phyloP scores from a whole-genome alignment of 2,888 invertebrate genomes.

The Cataglyphis rosenhaueri region DNA sequence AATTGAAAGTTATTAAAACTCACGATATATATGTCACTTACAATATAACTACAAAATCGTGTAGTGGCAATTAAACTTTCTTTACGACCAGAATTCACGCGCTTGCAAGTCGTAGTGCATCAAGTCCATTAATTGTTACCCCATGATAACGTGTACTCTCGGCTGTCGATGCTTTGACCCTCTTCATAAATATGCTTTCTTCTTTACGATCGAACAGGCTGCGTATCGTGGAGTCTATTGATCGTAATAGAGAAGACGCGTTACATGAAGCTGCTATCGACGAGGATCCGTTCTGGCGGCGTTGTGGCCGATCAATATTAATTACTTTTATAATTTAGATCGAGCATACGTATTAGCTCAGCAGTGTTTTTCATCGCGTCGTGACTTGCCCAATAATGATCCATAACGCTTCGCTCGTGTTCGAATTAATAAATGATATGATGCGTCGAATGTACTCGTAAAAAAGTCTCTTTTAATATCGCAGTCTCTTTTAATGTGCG shows the following conservation, averaged over 20 bases:
- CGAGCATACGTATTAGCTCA: constrained; percentile 60
- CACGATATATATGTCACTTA: neutral
- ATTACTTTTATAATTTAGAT: constrained; percentile 78
- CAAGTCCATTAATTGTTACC: constrained; percentile 42
- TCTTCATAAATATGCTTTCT: constrained; percentile 65
- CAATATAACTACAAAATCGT: neutral
- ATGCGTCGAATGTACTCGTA: neutral
- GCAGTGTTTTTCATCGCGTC: constrained; percentile 57
- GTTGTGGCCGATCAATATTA: constrained; percentile 73
- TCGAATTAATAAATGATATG: constrained; percentile 62
- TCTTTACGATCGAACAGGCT: constrained; percentile 54
- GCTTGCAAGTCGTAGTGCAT: constrained; percentile 12
- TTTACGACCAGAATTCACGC: constrained; percentile 25
- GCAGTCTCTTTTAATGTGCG: neutral
- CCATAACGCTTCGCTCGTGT: constrained; percentile 36
- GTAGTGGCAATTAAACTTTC: constrained; percentile 21
- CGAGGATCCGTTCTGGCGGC: constrained; percentile 46
- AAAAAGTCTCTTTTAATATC: constrained; percentile 2
- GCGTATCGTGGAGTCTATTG: constrained; percentile 59
- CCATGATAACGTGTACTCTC: constrained; percentile 15
- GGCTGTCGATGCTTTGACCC: constrained; percentile 43
- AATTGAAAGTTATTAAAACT: constrained; percentile 4
- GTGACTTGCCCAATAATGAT: constrained; percentile 27
- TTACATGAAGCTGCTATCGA: constrained; percentile 40
- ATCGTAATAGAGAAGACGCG: constrained; percentile 52